Percentiles rank a stretch among this genome's conserved stretches.
Evolutionary conservation across 1,140 invertebrate genomes (phyloP).

Genomic region (Whitmania pigra): DNA sequence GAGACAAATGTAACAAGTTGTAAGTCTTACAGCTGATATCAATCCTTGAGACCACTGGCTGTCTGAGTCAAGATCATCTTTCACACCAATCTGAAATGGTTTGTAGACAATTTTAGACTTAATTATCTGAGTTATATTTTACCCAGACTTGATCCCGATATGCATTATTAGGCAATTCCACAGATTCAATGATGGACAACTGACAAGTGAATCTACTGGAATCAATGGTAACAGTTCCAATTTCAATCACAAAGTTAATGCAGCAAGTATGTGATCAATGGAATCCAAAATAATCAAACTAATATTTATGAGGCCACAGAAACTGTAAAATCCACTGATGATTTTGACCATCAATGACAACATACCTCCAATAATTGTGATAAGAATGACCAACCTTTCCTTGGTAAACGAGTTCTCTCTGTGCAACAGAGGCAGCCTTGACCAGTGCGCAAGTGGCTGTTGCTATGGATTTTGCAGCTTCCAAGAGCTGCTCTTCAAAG

Average conservation of each 20-base stretch:
- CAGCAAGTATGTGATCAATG: not conserved
- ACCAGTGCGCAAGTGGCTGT: slow-evolving; percentile 88
- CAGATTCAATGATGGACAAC: too few species aligned
- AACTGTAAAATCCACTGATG: not conserved
- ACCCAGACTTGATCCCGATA: too few species aligned
- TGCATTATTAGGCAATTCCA: too few species aligned
- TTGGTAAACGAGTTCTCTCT: slow-evolving; percentile 77
- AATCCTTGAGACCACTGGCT: slow-evolving; percentile 97
- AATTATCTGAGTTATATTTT: too few species aligned
- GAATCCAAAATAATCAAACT: not conserved
- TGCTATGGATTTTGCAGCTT: slow-evolving; percentile 93
- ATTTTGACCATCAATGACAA: not conserved
- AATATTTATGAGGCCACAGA: not conserved
- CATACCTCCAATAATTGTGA: not conserved
- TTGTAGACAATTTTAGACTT: too few species aligned
- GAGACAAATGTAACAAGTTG: too few species aligned
- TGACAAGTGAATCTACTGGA: too few species aligned
- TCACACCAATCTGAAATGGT: too few species aligned
- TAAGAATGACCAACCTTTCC: slow-evolving; percentile 45
- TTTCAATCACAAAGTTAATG: not conserved
- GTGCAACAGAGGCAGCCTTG: slow-evolving; percentile 85
- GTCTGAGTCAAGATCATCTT: slow-evolving; percentile 56
- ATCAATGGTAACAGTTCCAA: too few species aligned
- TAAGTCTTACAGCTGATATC: slow-evolving; percentile 61
- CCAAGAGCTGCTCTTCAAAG: slow-evolving; percentile 97